Evolutionary conservation across 1,140 invertebrate genomes (phyloP), one percentile per base, ranked within the genome.

Genomic region (Dysdera silvatica): DNA sequence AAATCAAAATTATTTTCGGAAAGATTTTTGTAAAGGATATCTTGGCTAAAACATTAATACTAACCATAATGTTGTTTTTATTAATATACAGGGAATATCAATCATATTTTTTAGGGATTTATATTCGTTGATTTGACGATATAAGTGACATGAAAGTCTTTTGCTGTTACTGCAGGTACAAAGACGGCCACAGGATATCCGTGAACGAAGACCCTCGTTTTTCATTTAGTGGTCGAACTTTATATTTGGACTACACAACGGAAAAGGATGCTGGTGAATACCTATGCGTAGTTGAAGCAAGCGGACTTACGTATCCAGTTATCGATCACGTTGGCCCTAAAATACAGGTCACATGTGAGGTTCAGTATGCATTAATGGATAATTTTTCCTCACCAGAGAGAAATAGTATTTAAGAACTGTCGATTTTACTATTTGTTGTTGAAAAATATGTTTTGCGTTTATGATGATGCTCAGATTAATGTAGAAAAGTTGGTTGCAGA

Each of bases 311-410:
- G 8, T 63, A 56, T 20, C 43, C 53, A 14, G 37, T 55, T 41
- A 53, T 53, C n/a, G 53, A 55, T 32, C 53, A 63, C 43, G 26
- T 55, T 26, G 61, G 61, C 37, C 37, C 31, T 28, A 29, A 35
- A 14, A 56, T 56, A 26, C 37, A 49, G 45, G 61, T 63, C 41
- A 63, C 61, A 56, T 48, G 61, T 63, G 45, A 63, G 61, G 8
- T 47, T 40, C 18, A 40, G n/a, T 29, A 10, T 35, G 14, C 29
- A 29, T 49, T 26, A 18, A 28, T 12, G 14, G 26, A 49, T 29
- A 16, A 49, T 23, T 6, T 45, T 45, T 3, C 2, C 43, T 45
- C 18, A 8, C 33, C 8, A n/a, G n/a, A 8, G 8, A 37, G n/a
- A 10, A n/a, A 37, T 8, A n/a, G 8, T 37, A 10, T 8, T n/a